Conservation (phyloP, 1,140 invertebrate species). For the Lepidurus packardi region DNA sequence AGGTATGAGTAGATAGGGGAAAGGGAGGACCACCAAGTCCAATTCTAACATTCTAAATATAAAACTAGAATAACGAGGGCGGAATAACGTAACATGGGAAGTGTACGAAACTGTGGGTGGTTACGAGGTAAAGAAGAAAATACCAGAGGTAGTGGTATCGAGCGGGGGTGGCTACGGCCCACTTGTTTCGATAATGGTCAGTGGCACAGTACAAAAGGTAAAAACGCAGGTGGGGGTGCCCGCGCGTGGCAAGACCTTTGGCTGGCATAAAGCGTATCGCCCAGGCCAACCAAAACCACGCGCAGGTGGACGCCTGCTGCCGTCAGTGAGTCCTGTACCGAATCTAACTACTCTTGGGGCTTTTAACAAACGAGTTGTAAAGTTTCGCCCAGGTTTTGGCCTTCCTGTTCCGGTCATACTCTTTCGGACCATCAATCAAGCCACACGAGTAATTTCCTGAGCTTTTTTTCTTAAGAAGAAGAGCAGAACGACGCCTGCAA, state of each 20-base stretch:
- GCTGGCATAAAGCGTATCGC: slow-evolving; percentile 7
- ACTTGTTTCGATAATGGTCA: slow-evolving; percentile 8
- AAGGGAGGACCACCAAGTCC: neutral
- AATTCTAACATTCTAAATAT: neutral
- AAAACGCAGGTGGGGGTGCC: slow-evolving; percentile 20
- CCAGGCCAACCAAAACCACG: neutral
- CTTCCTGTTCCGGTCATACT: neutral
- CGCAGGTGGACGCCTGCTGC: slow-evolving; percentile 19
- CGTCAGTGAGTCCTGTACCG: neutral
- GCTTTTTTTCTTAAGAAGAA: neutral
- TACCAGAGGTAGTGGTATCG: neutral
- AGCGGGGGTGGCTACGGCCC: slow-evolving; percentile 12
- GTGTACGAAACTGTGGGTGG: neutral
- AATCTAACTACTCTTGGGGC: neutral
- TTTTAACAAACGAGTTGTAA: neutral
- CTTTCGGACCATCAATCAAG: slow-evolving; percentile 5
- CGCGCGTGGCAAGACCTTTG: neutral
- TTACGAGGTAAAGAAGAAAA: neutral
- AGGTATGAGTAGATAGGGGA: too few species aligned
- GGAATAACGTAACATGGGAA: neutral
- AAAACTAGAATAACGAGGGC: neutral
- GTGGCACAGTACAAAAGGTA: slow-evolving; percentile 13
- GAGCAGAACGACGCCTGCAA: neutral
- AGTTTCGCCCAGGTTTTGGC: neutral
- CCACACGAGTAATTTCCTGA: slow-evolving; percentile 3